These are phyloP conservation scores for Andrena bicolor DNA, from an alignment of 2,888 invertebrate species.

Conservation along the genomic window DNA sequence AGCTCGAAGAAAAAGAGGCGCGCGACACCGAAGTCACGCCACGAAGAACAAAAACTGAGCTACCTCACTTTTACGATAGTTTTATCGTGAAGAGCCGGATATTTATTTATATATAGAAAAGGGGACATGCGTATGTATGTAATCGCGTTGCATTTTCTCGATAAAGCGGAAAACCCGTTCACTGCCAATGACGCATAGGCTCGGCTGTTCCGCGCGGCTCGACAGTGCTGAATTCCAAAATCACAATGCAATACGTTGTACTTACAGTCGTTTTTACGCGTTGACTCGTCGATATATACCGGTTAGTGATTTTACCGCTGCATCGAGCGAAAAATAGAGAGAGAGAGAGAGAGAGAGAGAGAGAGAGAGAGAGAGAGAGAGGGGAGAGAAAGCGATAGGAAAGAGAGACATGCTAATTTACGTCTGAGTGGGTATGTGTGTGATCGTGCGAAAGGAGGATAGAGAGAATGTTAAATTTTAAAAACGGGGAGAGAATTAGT, in stretches of 20 bases:
- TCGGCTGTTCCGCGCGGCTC: slow-evolving; percentile 73
- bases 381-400: slow-evolving; percentile 17
- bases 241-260: slow-evolving; percentile 84
- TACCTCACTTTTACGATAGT: slow-evolving; percentile 64
- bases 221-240: slow-evolving; percentile 82
- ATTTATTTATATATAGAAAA: slow-evolving; percentile 9
- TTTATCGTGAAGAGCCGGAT: slow-evolving; percentile 21
- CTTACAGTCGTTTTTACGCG: slow-evolving; percentile 80
- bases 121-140: slow-evolving; percentile 9
- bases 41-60: slow-evolving; percentile 45
- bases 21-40: neutral
- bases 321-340: slow-evolving; percentile 53
- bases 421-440: slow-evolving; percentile 22
- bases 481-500: neutral
- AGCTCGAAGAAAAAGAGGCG: neutral
- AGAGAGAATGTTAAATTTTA: slow-evolving; percentile 16
- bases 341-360: slow-evolving; percentile 22
- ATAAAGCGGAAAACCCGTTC: slow-evolving; percentile 50
- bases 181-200: slow-evolving; percentile 74
- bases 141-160: slow-evolving; percentile 24
- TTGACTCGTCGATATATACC: slow-evolving; percentile 72
- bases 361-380: slow-evolving; percentile 26
- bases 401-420: slow-evolving; percentile 4
- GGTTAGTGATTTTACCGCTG: slow-evolving; percentile 71
- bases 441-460: slow-evolving; percentile 10